Evolutionary conservation across 2,113 vertebrate genomes (phyloP).

Genomic region (Chascanopsetta lugubris): DNA sequence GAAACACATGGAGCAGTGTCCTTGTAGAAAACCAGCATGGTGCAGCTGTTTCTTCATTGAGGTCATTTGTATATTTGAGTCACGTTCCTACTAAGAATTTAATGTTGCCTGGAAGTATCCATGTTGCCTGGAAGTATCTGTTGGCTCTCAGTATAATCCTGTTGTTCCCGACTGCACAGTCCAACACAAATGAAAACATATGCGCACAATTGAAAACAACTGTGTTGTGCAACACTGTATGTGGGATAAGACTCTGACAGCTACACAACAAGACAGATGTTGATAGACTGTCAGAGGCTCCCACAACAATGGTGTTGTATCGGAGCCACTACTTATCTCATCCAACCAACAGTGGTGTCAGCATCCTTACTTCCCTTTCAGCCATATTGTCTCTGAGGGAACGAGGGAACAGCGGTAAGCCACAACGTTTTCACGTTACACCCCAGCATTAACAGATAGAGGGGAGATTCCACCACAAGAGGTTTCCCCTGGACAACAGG

Average conservation of each 20-base stretch:
- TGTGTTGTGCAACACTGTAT: neutral
- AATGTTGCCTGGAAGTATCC: no score
- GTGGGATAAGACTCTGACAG: neutral
- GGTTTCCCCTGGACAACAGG: neutral
- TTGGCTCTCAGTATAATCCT: neutral
- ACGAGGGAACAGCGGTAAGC: neutral
- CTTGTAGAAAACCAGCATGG: neutral
- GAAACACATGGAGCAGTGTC: neutral
- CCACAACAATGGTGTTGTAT: neutral
- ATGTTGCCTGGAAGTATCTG: slow-evolving; percentile 24
- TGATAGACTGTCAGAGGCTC: neutral
- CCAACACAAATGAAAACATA: slow-evolving; percentile 32
- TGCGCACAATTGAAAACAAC: slow-evolving; percentile 2
- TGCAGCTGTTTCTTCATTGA: slow-evolving; percentile 14
- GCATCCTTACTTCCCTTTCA: neutral
- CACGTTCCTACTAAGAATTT: slow-evolving; percentile 1
- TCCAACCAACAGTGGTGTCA: neutral
- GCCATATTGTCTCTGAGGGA: neutral
- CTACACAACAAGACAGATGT: neutral
- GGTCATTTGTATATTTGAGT: slow-evolving; percentile 31
- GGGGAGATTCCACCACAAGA: neutral
- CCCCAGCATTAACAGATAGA: neutral
- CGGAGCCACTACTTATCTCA: neutral
- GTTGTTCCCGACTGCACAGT: neutral
- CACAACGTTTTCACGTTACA: neutral